Base-by-base conservation (phyloP, 2,113 vertebrate species). In the Marmota monax region DNA sequence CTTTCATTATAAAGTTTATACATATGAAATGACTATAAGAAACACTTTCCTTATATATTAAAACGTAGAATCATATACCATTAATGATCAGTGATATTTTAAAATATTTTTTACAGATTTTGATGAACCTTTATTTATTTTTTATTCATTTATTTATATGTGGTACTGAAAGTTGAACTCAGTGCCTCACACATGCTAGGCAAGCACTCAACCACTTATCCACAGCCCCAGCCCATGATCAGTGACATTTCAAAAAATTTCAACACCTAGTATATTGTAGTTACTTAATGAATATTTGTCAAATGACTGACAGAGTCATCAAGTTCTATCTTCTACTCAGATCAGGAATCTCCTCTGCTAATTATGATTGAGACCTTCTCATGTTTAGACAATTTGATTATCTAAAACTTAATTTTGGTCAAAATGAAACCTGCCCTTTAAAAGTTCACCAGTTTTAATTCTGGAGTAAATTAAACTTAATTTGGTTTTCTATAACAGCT, bases 361-460 rank as follows among this genome's bases (percentile, higher is more conserved):
- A 79, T 84, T 34, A 51, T 3, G 87, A 56, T 27, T 32, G 18
- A 94, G 12, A 58, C 11, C 61, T 73, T 94, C 32, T 67, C 42
- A 92, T 80, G 7, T 48, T 95, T 83, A 76, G 34, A 74, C 67
- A 88, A 67, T 77, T 89, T 61, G 80, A 94, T 65, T 91, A 27
- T 1, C 3, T 80, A 77, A 56, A 91, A 79, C 93, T 16, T 70
- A 91, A 78, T 83, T 34, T 69, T 91, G 5, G 25, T 93, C 94
- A 79, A 84, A 91, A 61, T 76, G 12, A 79, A 95, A 84, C 4
- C 5, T 96, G 13, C 32, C 37, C n/a, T 92, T 86, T 92, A 92
- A 86, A 45, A 78, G 42, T 79, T 88, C 16, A 48, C 58, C 65
- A n/a, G 32, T 69, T 87, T 27, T 84, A 45, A 84, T 3, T 93